A percentile compares a stretch with the other conserved stretches of the same genome.
Conservation (phyloP, 1,140 invertebrate species). For the Zaprionus davidi region DNA sequence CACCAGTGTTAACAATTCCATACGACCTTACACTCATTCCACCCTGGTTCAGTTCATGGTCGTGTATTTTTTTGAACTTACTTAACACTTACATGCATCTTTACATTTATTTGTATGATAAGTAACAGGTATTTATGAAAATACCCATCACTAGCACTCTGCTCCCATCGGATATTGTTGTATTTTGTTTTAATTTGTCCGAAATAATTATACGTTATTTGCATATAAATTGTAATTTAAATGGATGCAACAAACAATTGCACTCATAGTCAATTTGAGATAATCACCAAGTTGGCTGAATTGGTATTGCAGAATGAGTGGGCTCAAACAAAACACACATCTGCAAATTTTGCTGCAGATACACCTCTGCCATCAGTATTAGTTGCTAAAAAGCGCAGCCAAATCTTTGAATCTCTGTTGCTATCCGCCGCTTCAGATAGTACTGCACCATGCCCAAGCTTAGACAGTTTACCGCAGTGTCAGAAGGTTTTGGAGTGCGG, state of each 20-base stretch:
- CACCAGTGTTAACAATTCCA: too few relatives aligned
- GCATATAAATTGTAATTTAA: background rate
- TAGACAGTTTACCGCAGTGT: background rate
- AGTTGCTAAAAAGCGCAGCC: conserved; percentile 36
- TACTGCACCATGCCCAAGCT: background rate
- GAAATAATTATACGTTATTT: background rate
- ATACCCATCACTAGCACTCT: background rate
- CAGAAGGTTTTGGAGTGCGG: conserved; percentile 9
- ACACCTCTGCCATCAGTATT: background rate
- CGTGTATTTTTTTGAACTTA: background rate
- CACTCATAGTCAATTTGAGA: conserved; percentile 28
- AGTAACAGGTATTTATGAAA: background rate
- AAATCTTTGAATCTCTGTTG: conserved; percentile 55
- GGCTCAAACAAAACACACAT: conserved; percentile 16
- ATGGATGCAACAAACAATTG: conserved; percentile 42
- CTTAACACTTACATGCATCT: background rate
- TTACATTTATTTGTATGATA: background rate
- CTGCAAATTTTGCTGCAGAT: conserved; percentile 24
- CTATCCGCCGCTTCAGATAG: too few relatives aligned
- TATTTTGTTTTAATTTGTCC: background rate
- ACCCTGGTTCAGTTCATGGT: too few relatives aligned
- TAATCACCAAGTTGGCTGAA: conserved; percentile 49
- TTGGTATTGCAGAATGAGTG: conserved; percentile 31
- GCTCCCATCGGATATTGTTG: background rate
- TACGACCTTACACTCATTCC: too few relatives aligned